Percentiles rank a stretch among this genome's conserved stretches.
phyloP scores from a whole-genome alignment of 2,113 vertebrate species.

The Apteryx mantelli region DNA sequence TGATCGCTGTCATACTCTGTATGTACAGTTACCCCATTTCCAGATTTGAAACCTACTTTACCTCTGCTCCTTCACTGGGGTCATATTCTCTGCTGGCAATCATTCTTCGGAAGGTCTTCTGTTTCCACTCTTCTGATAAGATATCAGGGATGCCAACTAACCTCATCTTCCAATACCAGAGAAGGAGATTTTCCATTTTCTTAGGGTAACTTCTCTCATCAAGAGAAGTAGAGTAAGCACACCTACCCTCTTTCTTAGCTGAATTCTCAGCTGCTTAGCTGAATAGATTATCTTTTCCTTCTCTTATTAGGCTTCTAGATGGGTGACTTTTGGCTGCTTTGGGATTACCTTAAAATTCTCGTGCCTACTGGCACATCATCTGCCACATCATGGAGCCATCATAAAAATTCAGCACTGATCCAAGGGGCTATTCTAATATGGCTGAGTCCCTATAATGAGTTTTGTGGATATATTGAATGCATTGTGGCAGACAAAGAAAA shows the following conservation, averaged over 20 bases:
- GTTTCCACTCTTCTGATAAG: not conserved
- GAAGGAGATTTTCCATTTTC: not conserved
- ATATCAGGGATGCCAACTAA: not conserved
- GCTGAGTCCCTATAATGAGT: not conserved
- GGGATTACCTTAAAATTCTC: not conserved
- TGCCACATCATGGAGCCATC: not conserved
- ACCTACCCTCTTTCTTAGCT: not conserved
- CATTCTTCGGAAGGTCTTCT: not conserved
- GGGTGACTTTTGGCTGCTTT: no score
- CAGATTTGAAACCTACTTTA: not conserved
- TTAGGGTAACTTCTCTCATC: not conserved
- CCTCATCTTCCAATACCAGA: not conserved
- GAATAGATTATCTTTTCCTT: not conserved
- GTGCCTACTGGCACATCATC: not conserved
- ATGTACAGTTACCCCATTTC: not conserved
- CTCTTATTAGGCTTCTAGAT: not conserved
- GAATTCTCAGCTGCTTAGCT: no score
- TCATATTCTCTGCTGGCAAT: not conserved
- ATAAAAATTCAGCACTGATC: not conserved
- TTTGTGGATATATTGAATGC: not conserved
- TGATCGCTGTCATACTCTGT: not conserved
- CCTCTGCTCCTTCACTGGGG: not conserved
- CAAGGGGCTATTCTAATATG: not conserved
- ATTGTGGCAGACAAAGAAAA: not conserved
- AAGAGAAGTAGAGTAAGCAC: not conserved